Evolutionary conservation across 2,888 invertebrate genomes (phyloP).

Genomic region (Enchytraeus crypticus): DNA sequence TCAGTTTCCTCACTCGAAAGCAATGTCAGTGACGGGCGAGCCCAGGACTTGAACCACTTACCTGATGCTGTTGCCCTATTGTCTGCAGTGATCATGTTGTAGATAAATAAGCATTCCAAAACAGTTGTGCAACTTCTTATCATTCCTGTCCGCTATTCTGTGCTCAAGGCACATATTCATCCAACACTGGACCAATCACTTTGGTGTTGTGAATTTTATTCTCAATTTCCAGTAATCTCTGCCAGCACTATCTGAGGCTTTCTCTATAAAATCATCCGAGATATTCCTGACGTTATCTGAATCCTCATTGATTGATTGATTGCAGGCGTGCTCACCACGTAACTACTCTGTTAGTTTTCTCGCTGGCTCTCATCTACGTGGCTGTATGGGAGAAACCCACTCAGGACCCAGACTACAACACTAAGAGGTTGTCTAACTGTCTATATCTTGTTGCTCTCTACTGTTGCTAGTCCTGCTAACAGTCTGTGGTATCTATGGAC

Average conservation of each 20-base stretch:
- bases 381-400: conserved; percentile 49
- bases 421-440: conserved; percentile 45
- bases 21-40: too few relatives aligned
- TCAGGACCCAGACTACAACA: conserved; percentile 50
- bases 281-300: not conserved
- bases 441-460: not conserved
- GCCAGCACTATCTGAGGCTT: too few relatives aligned
- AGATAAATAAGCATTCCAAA: too few relatives aligned
- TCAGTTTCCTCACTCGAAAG: too few relatives aligned
- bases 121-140: too few relatives aligned
- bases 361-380: conserved; percentile 51
- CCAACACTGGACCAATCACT: not conserved
- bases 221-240: too few relatives aligned
- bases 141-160: too few relatives aligned
- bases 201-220: not conserved
- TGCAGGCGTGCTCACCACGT: conserved; percentile 54
- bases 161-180: too few relatives aligned
- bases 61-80: too few relatives aligned
- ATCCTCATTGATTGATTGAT: not conserved
- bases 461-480: not conserved
- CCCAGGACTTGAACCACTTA: too few relatives aligned
- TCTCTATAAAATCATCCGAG: too few relatives aligned
- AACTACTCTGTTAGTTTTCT: conserved; percentile 50
- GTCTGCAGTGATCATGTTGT: too few relatives aligned
- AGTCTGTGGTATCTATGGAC: not conserved